phyloP scores from a whole-genome alignment of 1,140 invertebrate genomes.

The Lethrus apterus region DNA sequence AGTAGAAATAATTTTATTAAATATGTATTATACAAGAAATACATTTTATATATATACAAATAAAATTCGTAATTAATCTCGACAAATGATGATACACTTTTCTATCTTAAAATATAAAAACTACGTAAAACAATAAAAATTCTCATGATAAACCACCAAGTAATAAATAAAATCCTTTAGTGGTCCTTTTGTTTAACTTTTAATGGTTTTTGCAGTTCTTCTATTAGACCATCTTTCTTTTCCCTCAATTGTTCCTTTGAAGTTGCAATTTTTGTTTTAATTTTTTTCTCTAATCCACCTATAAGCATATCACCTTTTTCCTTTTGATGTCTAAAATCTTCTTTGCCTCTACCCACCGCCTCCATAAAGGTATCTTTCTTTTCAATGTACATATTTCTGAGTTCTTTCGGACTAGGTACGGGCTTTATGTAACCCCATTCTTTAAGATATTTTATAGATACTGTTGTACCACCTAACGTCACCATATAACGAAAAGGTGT shows the following conservation, averaged over 20 bases:
- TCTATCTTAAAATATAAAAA: too few species aligned
- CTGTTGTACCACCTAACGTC: conserved; percentile 71
- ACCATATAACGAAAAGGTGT: conserved; percentile 86
- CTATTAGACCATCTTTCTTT: conserved; percentile 15
- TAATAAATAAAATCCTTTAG: too few species aligned
- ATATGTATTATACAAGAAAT: too few species aligned
- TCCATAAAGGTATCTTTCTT: conserved; percentile 48
- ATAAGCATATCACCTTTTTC: conserved; percentile 43
- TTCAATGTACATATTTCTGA: conserved; percentile 54
- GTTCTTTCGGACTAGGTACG: conserved; percentile 50
- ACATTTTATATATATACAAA: too few species aligned
- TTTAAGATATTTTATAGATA: conserved; percentile 60
- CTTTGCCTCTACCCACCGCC: conserved; percentile 40
- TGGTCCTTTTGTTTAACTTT: conserved; percentile 10
- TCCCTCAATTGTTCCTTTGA: conserved; percentile 19
- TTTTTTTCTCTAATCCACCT: conserved; percentile 25
- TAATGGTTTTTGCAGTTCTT: conserved; percentile 19
- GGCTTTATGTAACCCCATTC: conserved; percentile 62
- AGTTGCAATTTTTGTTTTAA: conserved; percentile 10
- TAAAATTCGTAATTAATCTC: too few species aligned
- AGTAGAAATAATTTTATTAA: too few species aligned
- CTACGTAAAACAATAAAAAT: too few species aligned
- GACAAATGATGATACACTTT: too few species aligned
- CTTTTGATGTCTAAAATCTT: conserved; percentile 35
- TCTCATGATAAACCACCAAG: too few species aligned